Evolutionary conservation across 2,113 vertebrate species (phyloP).

Genomic region (Calyptommatus sinebrachiatus): DNA sequence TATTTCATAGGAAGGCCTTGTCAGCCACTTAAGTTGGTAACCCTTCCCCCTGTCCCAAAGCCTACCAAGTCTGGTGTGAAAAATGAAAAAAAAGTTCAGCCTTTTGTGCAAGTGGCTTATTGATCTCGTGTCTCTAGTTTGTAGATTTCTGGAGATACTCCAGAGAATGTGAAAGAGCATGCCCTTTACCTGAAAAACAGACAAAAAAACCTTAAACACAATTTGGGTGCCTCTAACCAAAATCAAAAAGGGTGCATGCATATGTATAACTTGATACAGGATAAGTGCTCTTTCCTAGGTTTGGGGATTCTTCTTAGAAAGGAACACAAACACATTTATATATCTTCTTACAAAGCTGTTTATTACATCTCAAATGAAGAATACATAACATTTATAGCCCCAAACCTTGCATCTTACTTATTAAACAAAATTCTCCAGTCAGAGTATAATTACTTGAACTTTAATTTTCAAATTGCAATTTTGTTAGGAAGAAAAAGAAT

Average conservation of each 20-base stretch:
- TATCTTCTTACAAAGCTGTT: not conserved
- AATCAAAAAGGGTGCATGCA: not conserved
- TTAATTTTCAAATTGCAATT: not conserved
- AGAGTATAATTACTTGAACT: not conserved
- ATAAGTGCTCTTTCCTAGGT: not conserved
- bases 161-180: not conserved
- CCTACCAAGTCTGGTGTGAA: not conserved
- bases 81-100: not conserved
- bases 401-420: not conserved
- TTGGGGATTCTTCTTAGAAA: not conserved
- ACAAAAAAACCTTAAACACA: not conserved
- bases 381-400: not conserved
- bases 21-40: not conserved
- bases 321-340: not conserved
- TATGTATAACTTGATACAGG: not conserved
- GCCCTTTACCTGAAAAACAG: not conserved
- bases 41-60: not conserved
- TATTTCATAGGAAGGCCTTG: not conserved
- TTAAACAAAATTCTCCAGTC: not conserved
- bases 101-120: conserved; percentile 2
- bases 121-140: conserved; percentile 14
- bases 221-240: not conserved
- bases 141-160: not conserved
- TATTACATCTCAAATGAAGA: not conserved
- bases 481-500: not conserved